Percentiles rank a stretch among this genome's conserved stretches.
phyloP scores from a whole-genome alignment of 2,797 vertebrate genomes.

The Pristis pectinata region DNA sequence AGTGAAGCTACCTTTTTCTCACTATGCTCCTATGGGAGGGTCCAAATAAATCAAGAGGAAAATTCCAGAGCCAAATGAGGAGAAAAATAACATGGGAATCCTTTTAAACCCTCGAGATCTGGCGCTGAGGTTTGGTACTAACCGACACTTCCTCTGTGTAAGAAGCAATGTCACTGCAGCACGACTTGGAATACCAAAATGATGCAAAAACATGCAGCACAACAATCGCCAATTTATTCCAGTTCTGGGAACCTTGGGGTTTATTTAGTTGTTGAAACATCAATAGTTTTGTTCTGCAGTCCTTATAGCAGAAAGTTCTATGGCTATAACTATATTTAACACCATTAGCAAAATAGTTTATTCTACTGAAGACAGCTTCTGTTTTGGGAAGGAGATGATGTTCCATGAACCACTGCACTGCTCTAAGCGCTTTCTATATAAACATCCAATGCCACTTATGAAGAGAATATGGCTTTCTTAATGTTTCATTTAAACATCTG shows the following conservation, averaged over 20 bases:
- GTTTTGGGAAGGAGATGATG: neutral
- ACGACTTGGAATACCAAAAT: no score
- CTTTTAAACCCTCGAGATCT: no score
- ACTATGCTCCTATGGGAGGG: neutral
- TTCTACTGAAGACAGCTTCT: neutral
- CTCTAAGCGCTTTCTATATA: slow-evolving; percentile 15
- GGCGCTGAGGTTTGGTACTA: no score
- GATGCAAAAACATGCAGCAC: neutral
- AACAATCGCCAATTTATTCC: neutral
- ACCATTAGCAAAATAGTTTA: neutral
- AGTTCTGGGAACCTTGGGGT: neutral
- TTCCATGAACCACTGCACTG: neutral
- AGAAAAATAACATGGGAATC: neutral
- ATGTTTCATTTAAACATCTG: slow-evolving; percentile 14
- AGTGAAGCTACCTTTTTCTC: no score
- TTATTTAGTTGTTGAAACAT: neutral
- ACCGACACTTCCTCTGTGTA: no score
- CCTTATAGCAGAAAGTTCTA: neutral
- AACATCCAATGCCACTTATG: neutral
- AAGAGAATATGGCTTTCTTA: slow-evolving; percentile 17
- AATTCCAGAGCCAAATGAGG: neutral
- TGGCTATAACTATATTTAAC: neutral
- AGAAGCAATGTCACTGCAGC: no score
- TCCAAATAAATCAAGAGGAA: neutral
- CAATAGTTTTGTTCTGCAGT: neutral